A percentile compares a stretch with the other conserved stretches of the same genome.
These are phyloP conservation scores for Leguminivora glycinivorella DNA, from an alignment of 1,140 invertebrate species.

Conservation along the genomic window DNA sequence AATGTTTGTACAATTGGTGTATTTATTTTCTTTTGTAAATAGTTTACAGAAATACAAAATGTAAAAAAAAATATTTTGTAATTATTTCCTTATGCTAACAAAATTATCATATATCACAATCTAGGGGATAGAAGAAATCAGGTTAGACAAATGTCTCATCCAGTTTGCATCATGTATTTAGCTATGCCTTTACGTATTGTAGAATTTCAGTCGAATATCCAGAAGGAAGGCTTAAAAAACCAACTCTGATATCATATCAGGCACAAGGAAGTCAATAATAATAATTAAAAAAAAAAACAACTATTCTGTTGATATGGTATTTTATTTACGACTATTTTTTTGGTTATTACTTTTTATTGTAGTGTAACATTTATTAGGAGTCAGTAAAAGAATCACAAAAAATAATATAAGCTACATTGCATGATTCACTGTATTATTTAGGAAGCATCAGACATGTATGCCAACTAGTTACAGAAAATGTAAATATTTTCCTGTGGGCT, in stretches of 20 bases:
- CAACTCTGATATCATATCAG: no score
- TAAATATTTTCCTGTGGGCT: background rate
- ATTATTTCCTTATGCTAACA: background rate
- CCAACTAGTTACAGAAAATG: background rate
- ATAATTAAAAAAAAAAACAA: background rate
- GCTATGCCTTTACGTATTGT: no score
- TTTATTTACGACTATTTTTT: background rate
- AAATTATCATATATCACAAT: no score
- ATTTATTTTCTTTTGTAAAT: slow-evolving; percentile 71
- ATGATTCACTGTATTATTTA: background rate
- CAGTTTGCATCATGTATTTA: no score
- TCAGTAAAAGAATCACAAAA: background rate
- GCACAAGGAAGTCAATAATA: background rate
- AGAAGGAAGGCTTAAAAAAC: no score
- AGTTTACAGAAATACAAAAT: slow-evolving; percentile 56
- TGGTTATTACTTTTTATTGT: background rate
- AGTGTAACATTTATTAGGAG: background rate
- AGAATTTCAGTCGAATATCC: no score
- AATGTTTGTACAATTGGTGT: slow-evolving; percentile 59
- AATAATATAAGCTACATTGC: background rate
- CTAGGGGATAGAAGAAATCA: no score
- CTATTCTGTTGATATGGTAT: background rate
- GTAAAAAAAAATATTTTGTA: slow-evolving; percentile 23
- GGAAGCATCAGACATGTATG: background rate
- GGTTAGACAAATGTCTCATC: no score